phyloP scores from a whole-genome alignment of 37 sponge, comb jelly and placozoan genomes.

The Petrosia ficiformis region DNA sequence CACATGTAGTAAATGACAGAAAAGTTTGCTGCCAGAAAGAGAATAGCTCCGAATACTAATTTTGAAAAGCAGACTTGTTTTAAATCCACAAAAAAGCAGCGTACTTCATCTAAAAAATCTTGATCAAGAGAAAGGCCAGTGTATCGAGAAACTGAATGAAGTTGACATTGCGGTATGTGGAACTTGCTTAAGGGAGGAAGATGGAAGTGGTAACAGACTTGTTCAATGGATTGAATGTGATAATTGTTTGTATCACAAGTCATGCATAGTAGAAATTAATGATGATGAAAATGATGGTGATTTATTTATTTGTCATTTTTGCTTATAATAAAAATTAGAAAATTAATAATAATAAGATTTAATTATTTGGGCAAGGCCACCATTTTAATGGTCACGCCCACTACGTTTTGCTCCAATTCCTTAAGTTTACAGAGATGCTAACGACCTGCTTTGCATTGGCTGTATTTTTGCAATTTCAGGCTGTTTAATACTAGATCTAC shows the following conservation, averaged over 20 bases:
- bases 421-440: background rate
- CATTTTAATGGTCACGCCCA: background rate
- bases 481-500: no score
- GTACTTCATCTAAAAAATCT: background rate
- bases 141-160: background rate
- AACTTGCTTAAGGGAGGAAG: conserved; percentile 1
- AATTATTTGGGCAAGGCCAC: background rate
- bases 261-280: no score
- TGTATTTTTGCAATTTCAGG: no score
- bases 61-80: background rate
- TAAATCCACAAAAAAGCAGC: background rate
- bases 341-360: background rate
- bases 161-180: background rate
- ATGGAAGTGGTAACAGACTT: background rate
- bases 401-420: background rate
- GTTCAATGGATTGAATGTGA: conserved; percentile 6
- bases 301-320: background rate
- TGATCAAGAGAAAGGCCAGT: background rate
- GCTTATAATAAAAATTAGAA: background rate
- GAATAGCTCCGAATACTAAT: background rate
- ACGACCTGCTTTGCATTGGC: no score
- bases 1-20: background rate
- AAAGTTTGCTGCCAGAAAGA: background rate
- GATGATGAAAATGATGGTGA: background rate
- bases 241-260: background rate